phyloP scores from a whole-genome alignment of 2,113 vertebrate species.

The Aegypius monachus region DNA sequence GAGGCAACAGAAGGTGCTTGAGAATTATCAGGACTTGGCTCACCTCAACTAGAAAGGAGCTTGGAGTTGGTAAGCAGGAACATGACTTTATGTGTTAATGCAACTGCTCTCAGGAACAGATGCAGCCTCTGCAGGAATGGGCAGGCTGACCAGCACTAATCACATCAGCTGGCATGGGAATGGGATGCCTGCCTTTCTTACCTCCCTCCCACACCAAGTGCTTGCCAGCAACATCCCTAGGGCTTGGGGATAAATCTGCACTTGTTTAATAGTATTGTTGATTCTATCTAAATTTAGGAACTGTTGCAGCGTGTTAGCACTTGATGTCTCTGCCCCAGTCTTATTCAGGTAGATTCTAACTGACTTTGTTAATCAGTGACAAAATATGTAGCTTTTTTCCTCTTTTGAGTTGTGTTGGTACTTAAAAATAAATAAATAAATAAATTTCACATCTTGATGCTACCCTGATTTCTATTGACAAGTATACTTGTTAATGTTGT shows the following conservation, averaged over 20 bases:
- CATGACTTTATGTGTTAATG: not conserved
- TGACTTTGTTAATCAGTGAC: not conserved
- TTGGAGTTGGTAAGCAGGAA: not conserved
- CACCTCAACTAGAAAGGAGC: not conserved
- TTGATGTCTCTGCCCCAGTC: not conserved
- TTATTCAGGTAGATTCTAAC: not conserved
- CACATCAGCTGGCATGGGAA: not conserved
- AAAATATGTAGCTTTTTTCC: not conserved
- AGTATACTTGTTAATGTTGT: constrained; percentile 41
- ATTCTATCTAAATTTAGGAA: not conserved
- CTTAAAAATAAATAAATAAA: not conserved
- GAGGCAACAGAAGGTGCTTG: not conserved
- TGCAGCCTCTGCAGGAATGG: constrained; percentile 24
- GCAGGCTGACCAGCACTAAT: constrained; percentile 8
- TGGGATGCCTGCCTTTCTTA: not conserved
- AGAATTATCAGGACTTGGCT: not conserved
- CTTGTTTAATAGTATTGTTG: not conserved
- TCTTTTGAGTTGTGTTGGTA: not conserved
- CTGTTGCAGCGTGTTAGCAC: not conserved
- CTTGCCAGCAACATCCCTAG: not conserved
- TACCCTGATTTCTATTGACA: constrained; percentile 50
- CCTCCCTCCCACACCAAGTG: not conserved
- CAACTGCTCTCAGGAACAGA: constrained; percentile 16
- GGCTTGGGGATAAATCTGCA: not conserved
- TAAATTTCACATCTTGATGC: not conserved